Evolutionary conservation across 2,888 invertebrate species (phyloP), one percentile per base, ranked within the genome.

Genomic region (Nemoura dubitans): DNA sequence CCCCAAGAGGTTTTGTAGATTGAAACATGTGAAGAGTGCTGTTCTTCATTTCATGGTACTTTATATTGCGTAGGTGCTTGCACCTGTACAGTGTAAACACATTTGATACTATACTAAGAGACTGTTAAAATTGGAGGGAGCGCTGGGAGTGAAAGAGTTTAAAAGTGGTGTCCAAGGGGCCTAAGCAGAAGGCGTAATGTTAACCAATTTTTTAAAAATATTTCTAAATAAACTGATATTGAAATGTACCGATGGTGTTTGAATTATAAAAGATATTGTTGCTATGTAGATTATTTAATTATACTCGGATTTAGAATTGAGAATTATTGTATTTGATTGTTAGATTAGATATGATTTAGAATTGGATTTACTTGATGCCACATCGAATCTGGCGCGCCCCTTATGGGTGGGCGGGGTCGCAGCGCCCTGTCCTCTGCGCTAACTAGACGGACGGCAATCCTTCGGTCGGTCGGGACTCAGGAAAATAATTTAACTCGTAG

Each of bases 201-300:
- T 59, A 59, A 59, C 59, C 21, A 21, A 59, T 59, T 59, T 59
- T 59, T 21, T 59, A 59, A 59, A 59, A 59, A 59, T 59, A 59
- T 59, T 59, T 59, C 59, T 59, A 59, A 59, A 59, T 59, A 59
- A 59, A 59, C 59, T 59, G 59, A 59, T 59, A 59, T 16, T 59
- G 59, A 59, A 16, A 59, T 59, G 21, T 59, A 59, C 2, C 14
- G 2, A 59, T 59, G 2, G 59, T 59, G 59, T 59, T 59, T 59
- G 36, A 3, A 36, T 10, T 3, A 10, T 6, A 36, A 36, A 36
- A 36, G 3, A 36, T 36, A n/a, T n/a, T n/a, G n/a, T n/a, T n/a
- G n/a, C n/a, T n/a, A n/a, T n/a, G n/a, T n/a, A n/a, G n/a, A n/a
- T n/a, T n/a, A n/a, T n/a, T n/a, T n/a, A n/a, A n/a, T n/a, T n/a